Evolutionary conservation across 2,113 vertebrate genomes (phyloP).

Genomic region (Xenopus tropicalis): UCB_Xtro_10.0 CM004451.2:78146501-78147000

Average conservation of each 20-base stretch:
- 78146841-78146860: slow-evolving; percentile 98
- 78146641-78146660: slow-evolving; percentile 79
- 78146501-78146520: slow-evolving; percentile 69
- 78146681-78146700: slow-evolving; percentile 98
- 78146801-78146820: slow-evolving; percentile 84
- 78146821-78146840: slow-evolving; percentile 85
- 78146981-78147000: slow-evolving; percentile 97
- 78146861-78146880: slow-evolving; percentile 99
- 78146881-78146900: slow-evolving; percentile 98
- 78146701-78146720: slow-evolving; percentile 94
- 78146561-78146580: slow-evolving; percentile 63
- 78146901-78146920: slow-evolving; percentile 99
- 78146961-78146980: slow-evolving; percentile 98
- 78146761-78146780: slow-evolving; percentile 83
- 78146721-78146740: slow-evolving; percentile 97
- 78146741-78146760: slow-evolving; percentile 87
- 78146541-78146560: slow-evolving; percentile 73
- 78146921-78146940: slow-evolving; percentile 99
- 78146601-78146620: slow-evolving; percentile 80
- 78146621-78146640: slow-evolving; percentile 73
- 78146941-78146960: slow-evolving; percentile 99
- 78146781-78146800: slow-evolving; percentile 90
- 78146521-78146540: slow-evolving; percentile 66
- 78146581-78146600: slow-evolving; percentile 68
- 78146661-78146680: slow-evolving; percentile 96